phyloP scores from a whole-genome alignment of 2,113 vertebrate genomes.

The Tupaia chinensis region DNA sequence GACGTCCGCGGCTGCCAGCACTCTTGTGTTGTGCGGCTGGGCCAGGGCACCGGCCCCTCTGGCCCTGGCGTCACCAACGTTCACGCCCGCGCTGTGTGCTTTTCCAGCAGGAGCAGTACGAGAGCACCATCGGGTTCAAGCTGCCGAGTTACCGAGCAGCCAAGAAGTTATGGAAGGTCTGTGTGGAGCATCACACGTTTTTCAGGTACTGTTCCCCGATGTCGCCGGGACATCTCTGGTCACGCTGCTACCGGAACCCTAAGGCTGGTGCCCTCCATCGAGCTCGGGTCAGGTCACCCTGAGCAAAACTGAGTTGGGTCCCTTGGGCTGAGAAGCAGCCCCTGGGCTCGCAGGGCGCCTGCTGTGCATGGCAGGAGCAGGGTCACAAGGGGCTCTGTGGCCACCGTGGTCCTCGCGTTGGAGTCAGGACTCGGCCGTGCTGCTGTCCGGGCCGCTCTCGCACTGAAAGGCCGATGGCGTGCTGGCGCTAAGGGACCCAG shows the following conservation, averaged over 20 bases:
- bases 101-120: slow-evolving; percentile 95
- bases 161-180: slow-evolving; percentile 99
- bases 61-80: not conserved
- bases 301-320: not conserved
- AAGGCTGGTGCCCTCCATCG: slow-evolving; percentile 32
- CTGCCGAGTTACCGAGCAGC: slow-evolving; percentile 97
- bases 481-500: no score
- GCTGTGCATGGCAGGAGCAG: not conserved
- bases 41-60: no score
- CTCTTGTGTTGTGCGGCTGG: no score
- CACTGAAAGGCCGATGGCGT: no score
- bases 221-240: no score
- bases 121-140: slow-evolving; percentile 99
- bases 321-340: not conserved
- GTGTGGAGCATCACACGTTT: slow-evolving; percentile 99
- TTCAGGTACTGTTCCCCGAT: slow-evolving; percentile 92
- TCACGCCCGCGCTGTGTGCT: slow-evolving; percentile 45
- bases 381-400: not conserved
- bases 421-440: no score
- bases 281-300: slow-evolving; percentile 56
- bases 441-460: no score
- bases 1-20: no score
- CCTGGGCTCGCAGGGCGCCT: not conserved
- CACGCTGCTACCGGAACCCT: not conserved
- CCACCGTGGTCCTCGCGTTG: no score